Evolutionary conservation across 2,113 vertebrate genomes (phyloP).

Genomic region (Steatornis caripensis): DNA sequence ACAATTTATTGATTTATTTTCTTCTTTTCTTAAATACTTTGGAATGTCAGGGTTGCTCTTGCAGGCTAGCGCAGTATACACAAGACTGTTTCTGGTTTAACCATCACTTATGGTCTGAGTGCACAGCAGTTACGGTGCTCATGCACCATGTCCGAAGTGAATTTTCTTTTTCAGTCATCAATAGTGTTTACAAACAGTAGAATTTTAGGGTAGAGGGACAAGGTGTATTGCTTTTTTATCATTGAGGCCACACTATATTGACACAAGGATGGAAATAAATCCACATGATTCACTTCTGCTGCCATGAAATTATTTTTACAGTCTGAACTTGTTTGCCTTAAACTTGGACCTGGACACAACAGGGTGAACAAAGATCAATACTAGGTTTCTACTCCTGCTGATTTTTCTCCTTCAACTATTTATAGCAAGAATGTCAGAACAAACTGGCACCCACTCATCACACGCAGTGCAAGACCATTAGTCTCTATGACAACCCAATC

Average conservation of each 20-base stretch:
- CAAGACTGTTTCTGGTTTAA: not conserved
- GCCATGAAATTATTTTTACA: not conserved
- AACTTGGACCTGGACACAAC: not conserved
- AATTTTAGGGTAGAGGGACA: not conserved
- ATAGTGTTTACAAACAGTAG: not conserved
- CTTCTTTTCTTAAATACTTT: not conserved
- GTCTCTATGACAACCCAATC: slow-evolving; percentile 69
- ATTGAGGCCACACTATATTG: not conserved
- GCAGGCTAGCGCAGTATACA: not conserved
- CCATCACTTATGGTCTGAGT: not conserved
- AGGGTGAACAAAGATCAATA: not conserved
- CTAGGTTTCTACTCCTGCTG: not conserved
- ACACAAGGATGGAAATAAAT: not conserved
- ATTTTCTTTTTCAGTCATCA: not conserved
- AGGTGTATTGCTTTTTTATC: not conserved
- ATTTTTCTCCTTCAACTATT: slow-evolving; percentile 22
- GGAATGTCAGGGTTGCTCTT: not conserved
- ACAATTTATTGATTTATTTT: not conserved
- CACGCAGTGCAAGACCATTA: not conserved
- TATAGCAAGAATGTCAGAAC: slow-evolving; percentile 37
- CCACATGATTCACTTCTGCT: not conserved
- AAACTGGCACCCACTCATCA: slow-evolving; percentile 24
- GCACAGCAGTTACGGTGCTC: not conserved
- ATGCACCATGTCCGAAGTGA: not conserved
- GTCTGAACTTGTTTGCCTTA: not conserved